Evolutionary conservation across 1,140 invertebrate species (phyloP).

Genomic region (Samia ricini): DNA sequence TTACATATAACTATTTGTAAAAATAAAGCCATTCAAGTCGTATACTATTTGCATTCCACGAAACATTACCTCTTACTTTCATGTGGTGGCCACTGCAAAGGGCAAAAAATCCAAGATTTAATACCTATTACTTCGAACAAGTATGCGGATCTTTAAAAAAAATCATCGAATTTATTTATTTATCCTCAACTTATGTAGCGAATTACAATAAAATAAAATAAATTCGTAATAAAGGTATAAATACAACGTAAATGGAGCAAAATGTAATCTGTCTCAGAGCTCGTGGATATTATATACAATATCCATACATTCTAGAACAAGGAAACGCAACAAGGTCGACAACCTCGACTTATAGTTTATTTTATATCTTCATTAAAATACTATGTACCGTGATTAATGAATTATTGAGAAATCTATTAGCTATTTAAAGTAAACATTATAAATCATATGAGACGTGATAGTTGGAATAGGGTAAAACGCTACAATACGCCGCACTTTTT

Average conservation of each 20-base stretch:
- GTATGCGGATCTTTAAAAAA: no score
- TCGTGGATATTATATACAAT: background rate
- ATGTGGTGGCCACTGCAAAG: background rate
- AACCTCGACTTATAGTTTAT: background rate
- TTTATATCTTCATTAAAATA: slow-evolving; percentile 4
- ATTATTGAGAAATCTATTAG: background rate
- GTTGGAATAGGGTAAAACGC: no score
- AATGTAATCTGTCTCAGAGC: background rate
- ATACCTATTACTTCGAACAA: background rate
- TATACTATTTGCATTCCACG: no score
- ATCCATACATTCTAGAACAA: slow-evolving; percentile 2
- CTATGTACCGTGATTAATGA: background rate
- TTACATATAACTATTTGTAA: no score
- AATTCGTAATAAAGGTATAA: background rate
- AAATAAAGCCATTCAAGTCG: no score
- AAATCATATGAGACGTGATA: no score
- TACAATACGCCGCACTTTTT: no score
- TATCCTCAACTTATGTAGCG: background rate
- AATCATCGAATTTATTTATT: background rate
- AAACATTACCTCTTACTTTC: background rate
- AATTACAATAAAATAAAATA: background rate
- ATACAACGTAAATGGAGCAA: background rate
- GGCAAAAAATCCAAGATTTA: background rate
- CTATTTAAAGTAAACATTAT: background rate
- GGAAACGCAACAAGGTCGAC: slow-evolving; percentile 8